Base-by-base conservation (phyloP, 2,888 invertebrate genomes). In the Mesorhabditis spiculigera region DNA sequence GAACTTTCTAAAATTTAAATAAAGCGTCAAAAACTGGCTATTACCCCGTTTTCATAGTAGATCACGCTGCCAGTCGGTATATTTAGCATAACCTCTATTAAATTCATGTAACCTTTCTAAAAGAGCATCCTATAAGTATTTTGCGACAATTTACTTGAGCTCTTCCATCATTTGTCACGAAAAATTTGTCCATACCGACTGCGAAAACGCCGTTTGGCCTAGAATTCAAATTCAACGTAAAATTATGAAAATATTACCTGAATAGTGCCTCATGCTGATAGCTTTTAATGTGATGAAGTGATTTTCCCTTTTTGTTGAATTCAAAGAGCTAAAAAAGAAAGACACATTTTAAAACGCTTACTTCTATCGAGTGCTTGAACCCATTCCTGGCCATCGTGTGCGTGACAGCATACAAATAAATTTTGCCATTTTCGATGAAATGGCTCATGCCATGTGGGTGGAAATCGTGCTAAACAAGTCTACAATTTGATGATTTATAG, bases 111-210 rank as follows among this genome's bases (percentile, higher is more conserved):
- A 28, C 28, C 28, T 28, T 28, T 28, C 28, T 28, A 28, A 1
- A 28, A 28, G 3, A 28, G 28, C 28, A 28, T 28, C 3, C 28
- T 28, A 28, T 28, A 28, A 28, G 28, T 28, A 28, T 28, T 28
- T 28, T 28, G 1, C 28, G 28, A 28, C 28, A 28, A 28, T 28
- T 28, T 50, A 50, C 58, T n/a, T 50, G 58, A 13, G 58, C 58
- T n/a, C 58, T 10, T 50, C 58, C 58, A 50, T 50, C 58, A n/a
- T 50, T 50, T 50, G 58, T 50, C 58, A 50, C 58, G n/a, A 50
- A 50, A n/a, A 50, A 50, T 50, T n/a, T 10, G n/a, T 50, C 58
- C 58, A 50, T 50, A 13, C 58, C 58, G 8, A 50, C 10, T 13
- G 58, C 58, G 58, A 13, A 50, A 50, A 50, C n/a, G 8, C 10